Evolutionary conservation across 2,888 invertebrate species (phyloP), one percentile per base, ranked within the genome.

Genomic region (Oligia strigilis): DNA sequence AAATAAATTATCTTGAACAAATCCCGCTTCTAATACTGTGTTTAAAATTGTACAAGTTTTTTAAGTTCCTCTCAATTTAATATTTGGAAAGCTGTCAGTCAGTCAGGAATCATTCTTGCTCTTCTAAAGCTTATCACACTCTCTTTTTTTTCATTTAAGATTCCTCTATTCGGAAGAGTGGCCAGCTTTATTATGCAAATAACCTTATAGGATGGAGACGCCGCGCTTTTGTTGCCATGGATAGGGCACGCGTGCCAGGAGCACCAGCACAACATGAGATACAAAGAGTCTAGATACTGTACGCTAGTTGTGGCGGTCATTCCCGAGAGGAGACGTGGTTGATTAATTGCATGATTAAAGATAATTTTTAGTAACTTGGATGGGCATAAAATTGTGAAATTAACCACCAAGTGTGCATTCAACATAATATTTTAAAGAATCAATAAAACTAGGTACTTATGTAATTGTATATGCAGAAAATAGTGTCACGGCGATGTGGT

Each of bases 221-320:
- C 19, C 49, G 19, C 19, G n/a, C 17, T 75, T 55, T 55, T 17
- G 23, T n/a, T 36, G 19, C n/a, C 46, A 55, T 55, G 75, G 55
- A 75, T 65, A 29, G 29, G 29, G 11, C 29, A 55, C 36, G 9
- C 65, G 55, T 77, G 77, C 58, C 76, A 77, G n/a, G 23, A 66
- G 14, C n/a, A 77, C 77, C 55, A 77, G 77, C 65, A 58, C 11
- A 11, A 58, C 77, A 77, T 75, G n/a, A 75, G 19, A 19, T 17
- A 11, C 14, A 19, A 52, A 58, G 46, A 77, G 75, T 58, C 58
- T 58, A 58, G 46, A 43, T 36, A 46, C 8, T 52, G 4, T 40
- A 55, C 13, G 43, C 23, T 55, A 74, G 43, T 36, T 55, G 1
- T 2, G 8, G 40, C 8, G 40, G 29, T 8, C 9, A 55, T n/a